Evolutionary conservation across 2,113 vertebrate species (phyloP).

Genomic region (Aptenodytes patagonicus): DNA sequence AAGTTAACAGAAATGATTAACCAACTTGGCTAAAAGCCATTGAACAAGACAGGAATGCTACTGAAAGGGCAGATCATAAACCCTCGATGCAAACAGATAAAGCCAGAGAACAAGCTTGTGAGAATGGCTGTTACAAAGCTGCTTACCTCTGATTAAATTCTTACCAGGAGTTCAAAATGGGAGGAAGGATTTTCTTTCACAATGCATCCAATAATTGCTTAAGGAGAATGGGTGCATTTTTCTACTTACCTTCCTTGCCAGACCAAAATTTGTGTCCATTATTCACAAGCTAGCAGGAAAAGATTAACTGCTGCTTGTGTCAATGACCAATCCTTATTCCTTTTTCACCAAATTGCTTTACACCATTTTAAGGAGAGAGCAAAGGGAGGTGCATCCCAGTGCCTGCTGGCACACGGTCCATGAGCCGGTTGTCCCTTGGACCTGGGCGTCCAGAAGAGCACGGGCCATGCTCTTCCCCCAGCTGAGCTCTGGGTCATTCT

Average conservation of each 20-base stretch:
- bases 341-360: not conserved
- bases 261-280: not conserved
- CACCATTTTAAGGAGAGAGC: too few relatives aligned
- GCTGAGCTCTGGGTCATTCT: not conserved
- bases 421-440: not conserved
- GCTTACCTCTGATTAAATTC: not conserved
- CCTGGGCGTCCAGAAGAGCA: not conserved
- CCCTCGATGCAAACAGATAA: not conserved
- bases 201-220: not conserved
- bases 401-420: fast-evolving
- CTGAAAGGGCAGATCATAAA: not conserved
- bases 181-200: not conserved
- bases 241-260: not conserved
- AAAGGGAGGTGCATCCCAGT: not conserved
- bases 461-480: fast-evolving
- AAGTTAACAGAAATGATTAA: not conserved
- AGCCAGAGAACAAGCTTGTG: not conserved
- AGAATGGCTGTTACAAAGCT: not conserved
- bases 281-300: not conserved
- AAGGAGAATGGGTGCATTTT: not conserved
- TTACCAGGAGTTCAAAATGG: not conserved
- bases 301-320: not conserved
- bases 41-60: not conserved
- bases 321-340: not conserved
- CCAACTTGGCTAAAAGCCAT: not conserved